A percentile compares a stretch with the other conserved stretches of the same genome.
Conservation (phyloP, 2,113 vertebrate species). For the Puma concolor region DNA sequence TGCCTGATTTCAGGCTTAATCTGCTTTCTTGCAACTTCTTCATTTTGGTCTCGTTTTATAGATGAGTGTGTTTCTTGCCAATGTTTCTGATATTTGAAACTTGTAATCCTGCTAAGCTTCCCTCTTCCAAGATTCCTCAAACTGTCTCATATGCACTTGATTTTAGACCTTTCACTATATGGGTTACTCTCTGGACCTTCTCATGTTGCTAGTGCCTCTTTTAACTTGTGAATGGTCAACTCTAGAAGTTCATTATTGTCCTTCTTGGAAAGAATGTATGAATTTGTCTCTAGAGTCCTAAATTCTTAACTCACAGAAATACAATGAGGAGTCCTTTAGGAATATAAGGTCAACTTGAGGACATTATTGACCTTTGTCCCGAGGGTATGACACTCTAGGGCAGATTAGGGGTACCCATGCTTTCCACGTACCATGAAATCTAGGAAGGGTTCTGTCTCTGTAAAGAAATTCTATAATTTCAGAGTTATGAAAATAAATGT, state of each 20-base stretch:
- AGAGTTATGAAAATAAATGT: slow-evolving; percentile 47
- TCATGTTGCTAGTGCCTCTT: background rate
- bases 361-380: background rate
- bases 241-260: background rate
- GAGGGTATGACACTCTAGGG: background rate
- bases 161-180: background rate
- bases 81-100: background rate
- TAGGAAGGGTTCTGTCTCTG: background rate
- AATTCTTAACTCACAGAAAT: background rate
- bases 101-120: background rate
- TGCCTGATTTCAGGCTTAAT: background rate
- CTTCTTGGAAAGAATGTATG: background rate
- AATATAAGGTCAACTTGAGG: background rate
- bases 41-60: background rate
- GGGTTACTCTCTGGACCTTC: background rate
- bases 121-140: background rate
- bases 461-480: slow-evolving; percentile 23
- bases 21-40: background rate
- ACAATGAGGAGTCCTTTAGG: background rate
- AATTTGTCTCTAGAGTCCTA: background rate
- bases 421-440: slow-evolving; percentile 10
- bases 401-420: background rate
- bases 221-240: background rate
- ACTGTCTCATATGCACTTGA: background rate
- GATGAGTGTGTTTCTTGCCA: background rate